Percentiles rank a stretch among this genome's conserved stretches.
Conservation (phyloP, 1,140 invertebrate species). For the Megathymus violae region DNA sequence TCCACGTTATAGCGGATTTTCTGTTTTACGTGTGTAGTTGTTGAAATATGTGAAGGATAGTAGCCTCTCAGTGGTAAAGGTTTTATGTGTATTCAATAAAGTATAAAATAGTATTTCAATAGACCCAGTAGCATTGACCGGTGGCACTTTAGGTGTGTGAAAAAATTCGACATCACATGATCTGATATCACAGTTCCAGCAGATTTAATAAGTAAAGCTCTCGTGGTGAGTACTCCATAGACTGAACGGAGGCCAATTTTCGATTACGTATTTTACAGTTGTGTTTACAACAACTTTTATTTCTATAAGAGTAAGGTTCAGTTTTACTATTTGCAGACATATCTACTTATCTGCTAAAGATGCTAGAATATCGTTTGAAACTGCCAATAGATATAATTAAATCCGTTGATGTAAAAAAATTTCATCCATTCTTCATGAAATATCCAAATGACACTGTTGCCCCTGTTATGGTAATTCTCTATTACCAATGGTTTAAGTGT, state of each 20-base stretch:
- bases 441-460: no score
- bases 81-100: conserved; percentile 4
- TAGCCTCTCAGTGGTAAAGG: neutral
- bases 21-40: conserved; percentile 8
- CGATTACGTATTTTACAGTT: conserved; percentile 18
- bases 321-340: conserved; percentile 7
- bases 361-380: conserved; percentile 5
- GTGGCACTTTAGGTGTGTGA: neutral
- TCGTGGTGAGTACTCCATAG: conserved; percentile 7
- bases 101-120: neutral
- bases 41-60: no score
- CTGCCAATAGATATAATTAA: conserved; percentile 7
- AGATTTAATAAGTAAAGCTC: conserved; percentile 18
- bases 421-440: no score
- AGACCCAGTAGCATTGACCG: conserved; percentile 7
- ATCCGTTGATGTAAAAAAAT: no score
- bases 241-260: conserved; percentile 27
- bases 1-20: conserved; percentile 6
- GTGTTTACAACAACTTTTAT: conserved; percentile 18
- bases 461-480: no score
- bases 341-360: conserved; percentile 9
- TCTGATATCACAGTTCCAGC: conserved; percentile 23
- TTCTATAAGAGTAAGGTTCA: conserved; percentile 19
- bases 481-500: no score
- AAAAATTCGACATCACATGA: conserved; percentile 11